These are phyloP conservation scores for Pitangus sulphuratus DNA, from an alignment of 2,797 vertebrate species.

Conservation along the genomic window DNA sequence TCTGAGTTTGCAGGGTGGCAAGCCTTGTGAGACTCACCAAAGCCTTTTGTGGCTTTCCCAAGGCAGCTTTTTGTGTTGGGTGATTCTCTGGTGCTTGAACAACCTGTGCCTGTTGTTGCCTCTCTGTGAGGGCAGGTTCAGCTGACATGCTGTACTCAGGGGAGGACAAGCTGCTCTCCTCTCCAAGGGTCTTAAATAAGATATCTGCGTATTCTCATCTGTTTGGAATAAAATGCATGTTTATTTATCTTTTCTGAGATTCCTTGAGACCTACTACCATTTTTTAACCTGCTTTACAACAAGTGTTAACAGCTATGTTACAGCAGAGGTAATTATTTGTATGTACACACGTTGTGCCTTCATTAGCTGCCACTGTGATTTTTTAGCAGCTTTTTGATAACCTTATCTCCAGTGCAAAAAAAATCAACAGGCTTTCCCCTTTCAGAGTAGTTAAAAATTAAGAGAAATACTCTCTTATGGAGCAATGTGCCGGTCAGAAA, in stretches of 20 bases:
- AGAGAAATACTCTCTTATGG: neutral
- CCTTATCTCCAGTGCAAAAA: neutral
- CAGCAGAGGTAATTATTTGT: neutral
- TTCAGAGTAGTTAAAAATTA: neutral
- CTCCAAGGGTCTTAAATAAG: neutral
- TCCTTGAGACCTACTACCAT: neutral
- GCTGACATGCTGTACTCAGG: neutral
- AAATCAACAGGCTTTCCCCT: neutral
- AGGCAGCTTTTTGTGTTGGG: neutral
- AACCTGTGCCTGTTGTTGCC: neutral
- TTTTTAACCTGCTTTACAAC: neutral
- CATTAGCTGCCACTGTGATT: neutral
- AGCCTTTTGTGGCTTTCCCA: neutral
- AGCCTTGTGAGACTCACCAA: neutral
- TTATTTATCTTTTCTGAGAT: neutral
- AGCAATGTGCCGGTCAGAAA: neutral
- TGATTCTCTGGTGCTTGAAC: neutral
- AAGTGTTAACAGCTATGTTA: neutral
- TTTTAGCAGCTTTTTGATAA: neutral
- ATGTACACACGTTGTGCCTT: neutral
- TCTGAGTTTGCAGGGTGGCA: neutral
- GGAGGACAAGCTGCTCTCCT: neutral
- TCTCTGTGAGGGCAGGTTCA: neutral
- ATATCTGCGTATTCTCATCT: neutral
- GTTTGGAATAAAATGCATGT: neutral